Evolutionary conservation across 2,797 vertebrate genomes (phyloP).

Genomic region (Ptychadena robeensis): DNA sequence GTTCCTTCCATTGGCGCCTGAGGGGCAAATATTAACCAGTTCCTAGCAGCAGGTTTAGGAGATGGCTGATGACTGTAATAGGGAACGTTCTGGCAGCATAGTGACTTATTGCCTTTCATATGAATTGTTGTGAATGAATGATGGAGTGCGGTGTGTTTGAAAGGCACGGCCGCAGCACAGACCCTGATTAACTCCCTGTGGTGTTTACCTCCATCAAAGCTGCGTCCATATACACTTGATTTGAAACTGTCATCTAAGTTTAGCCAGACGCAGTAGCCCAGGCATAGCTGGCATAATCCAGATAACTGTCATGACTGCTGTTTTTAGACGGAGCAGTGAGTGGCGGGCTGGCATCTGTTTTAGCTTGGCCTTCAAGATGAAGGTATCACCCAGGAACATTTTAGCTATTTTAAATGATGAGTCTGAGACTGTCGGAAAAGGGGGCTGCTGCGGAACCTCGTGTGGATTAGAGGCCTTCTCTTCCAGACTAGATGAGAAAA

Average conservation of each 20-base stretch:
- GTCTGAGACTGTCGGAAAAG: constrained; percentile 50
- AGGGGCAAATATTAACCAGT: neutral
- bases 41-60: neutral
- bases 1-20: neutral
- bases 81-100: neutral
- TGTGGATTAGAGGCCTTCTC: constrained; percentile 54
- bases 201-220: constrained; percentile 75
- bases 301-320: constrained; percentile 90
- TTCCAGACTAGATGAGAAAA: constrained; percentile 61
- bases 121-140: constrained; percentile 31
- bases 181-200: constrained; percentile 64
- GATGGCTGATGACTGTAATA: neutral
- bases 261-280: constrained; percentile 82
- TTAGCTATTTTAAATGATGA: constrained; percentile 64
- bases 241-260: constrained; percentile 88
- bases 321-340: constrained; percentile 87
- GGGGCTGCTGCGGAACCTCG: constrained; percentile 49
- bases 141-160: constrained; percentile 49
- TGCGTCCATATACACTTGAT: constrained; percentile 75
- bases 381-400: constrained; percentile 70
- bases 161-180: constrained; percentile 62
- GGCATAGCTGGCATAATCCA: constrained; percentile 90
- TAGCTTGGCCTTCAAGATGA: constrained; percentile 75
- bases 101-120: neutral
- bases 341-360: constrained; percentile 82